Evolutionary conservation across 30 jellyfish, hydroid and myxozoan species (phyloP).

Genomic region (Turritopsis dohrnii): DNA sequence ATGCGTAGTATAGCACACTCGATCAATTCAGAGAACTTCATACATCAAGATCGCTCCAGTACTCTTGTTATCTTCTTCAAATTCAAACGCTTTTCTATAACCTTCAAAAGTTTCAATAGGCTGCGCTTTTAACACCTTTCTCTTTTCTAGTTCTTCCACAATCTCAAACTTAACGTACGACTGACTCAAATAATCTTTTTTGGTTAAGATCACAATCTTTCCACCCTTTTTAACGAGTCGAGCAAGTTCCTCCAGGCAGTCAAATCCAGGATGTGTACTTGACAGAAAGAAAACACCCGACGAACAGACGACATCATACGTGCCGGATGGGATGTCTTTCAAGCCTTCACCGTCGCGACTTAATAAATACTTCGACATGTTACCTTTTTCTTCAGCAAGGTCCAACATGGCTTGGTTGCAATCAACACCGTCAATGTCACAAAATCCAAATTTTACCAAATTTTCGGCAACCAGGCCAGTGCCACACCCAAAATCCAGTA

Average conservation of each 20-base stretch:
- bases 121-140: neutral
- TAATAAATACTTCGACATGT: conserved; percentile 17
- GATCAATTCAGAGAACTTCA: conserved; percentile 10
- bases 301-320: conserved; percentile 25
- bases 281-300: conserved; percentile 38
- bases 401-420: conserved; percentile 17
- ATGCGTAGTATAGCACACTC: no score
- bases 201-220: conserved; percentile 7
- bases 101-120: conserved; percentile 35
- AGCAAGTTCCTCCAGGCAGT: conserved; percentile 12
- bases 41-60: conserved; percentile 18
- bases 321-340: neutral
- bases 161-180: conserved; percentile 15
- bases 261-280: conserved; percentile 35
- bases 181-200: conserved; percentile 15
- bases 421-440: conserved; percentile 33
- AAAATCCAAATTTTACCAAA: conserved; percentile 15
- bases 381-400: conserved; percentile 13
- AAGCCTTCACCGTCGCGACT: conserved; percentile 17
- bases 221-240: conserved; percentile 36
- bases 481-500: conserved; percentile 46
- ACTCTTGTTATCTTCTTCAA: conserved; percentile 24
- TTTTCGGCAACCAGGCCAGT: conserved; percentile 34
- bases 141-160: neutral
- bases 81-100: conserved; percentile 24